Evolutionary conservation across 2,797 vertebrate genomes (phyloP).

Genomic region (Myotis planiceps): DNA sequence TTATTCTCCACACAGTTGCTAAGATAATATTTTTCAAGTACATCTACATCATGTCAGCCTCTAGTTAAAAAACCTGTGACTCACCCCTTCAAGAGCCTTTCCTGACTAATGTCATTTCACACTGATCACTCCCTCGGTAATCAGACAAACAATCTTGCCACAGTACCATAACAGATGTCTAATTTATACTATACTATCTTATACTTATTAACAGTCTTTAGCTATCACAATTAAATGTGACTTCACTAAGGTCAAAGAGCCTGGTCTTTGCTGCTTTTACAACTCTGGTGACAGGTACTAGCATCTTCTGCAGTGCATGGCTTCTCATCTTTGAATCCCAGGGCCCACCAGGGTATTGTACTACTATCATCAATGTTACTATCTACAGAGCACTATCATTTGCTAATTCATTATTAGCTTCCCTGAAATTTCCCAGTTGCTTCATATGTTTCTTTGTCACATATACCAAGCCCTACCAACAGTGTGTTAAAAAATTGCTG

Average conservation of each 20-base stretch:
- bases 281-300: not conserved
- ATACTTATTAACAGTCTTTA: constrained; percentile 2
- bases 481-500: not conserved
- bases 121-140: not conserved
- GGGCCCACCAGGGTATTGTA: not conserved
- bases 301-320: not conserved
- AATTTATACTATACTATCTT: not conserved
- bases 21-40: constrained; percentile 63
- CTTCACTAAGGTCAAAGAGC: not conserved
- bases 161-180: not conserved
- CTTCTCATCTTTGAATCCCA: not conserved
- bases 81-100: constrained; percentile 45
- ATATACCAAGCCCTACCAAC: not conserved
- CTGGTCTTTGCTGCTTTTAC: not conserved
- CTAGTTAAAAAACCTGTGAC: constrained; percentile 62
- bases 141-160: constrained; percentile 20
- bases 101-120: constrained; percentile 52
- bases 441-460: not conserved
- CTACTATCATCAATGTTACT: not conserved
- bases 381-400: not conserved
- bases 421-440: not conserved
- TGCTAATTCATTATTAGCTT: not conserved
- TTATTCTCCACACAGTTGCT: constrained; percentile 51
- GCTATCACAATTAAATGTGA: not conserved
- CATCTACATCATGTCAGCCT: constrained; percentile 49